Conservation (phyloP, 2,113 vertebrate genomes). For the Epinephelus fuscoguttatus region DNA sequence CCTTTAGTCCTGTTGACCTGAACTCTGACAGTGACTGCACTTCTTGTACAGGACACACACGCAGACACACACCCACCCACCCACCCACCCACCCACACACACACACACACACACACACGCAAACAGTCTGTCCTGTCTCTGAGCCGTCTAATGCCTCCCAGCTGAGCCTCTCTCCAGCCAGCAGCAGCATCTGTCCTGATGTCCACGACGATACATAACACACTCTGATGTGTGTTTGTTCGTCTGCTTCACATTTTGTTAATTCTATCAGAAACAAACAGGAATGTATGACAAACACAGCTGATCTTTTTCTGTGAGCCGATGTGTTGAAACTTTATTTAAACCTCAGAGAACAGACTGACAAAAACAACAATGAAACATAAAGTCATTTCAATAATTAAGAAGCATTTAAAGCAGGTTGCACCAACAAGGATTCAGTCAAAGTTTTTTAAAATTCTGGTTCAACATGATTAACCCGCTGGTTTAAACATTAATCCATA, state of each 20-base stretch:
- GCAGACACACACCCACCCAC: constrained; percentile 16
- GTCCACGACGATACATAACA: background rate
- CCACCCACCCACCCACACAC: background rate
- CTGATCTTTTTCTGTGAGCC: background rate
- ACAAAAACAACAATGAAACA: background rate
- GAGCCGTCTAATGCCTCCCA: constrained; percentile 56
- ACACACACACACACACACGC: constrained; percentile 28
- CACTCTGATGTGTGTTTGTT: background rate
- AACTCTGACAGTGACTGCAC: constrained; percentile 25
- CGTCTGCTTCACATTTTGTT: no score
- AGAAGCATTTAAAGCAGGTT: background rate
- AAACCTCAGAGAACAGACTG: background rate
- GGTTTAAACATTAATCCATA: no score
- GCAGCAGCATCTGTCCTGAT: constrained; percentile 57
- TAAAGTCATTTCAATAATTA: no score
- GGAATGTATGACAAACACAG: no score
- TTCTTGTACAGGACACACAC: constrained; percentile 1
- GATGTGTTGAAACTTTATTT: constrained; percentile 14
- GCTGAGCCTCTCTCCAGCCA: constrained; percentile 42
- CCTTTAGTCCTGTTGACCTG: constrained; percentile 33
- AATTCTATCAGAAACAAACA: no score
- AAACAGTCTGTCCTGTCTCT: constrained; percentile 52
- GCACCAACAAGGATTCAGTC: constrained; percentile 28
- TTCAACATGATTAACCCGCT: background rate
- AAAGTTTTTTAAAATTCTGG: background rate